Base-by-base conservation (phyloP, 2,888 invertebrate species). In the Boloria euphrosyne region DNA sequence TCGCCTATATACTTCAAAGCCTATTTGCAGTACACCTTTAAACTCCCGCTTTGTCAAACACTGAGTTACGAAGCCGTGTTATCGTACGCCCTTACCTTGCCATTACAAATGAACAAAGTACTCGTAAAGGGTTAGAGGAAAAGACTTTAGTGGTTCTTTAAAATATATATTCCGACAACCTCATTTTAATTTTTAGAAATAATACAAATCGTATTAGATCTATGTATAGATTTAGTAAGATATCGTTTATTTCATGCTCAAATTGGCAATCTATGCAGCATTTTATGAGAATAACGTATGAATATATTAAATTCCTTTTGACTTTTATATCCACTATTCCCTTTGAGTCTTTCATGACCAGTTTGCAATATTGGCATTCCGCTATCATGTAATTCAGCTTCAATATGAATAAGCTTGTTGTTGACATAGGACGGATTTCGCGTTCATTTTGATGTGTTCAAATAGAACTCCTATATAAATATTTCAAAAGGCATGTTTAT, bases 1-100 rank as follows among this genome's bases (percentile, higher is more conserved):
- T 67, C 72, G 73, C 74, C 76, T 76, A 74, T 76, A 63, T 65
- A 70, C 69, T 71, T 71, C 76, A 79, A 81, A 83, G 81, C 82
- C 78, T 83, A 80, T 84, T 75, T 81, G 77, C 72, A 75, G 79
- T 76, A 74, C 76, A 78, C 79, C 79, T 82, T 80, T 76, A 78
- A 76, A 80, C 73, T 76, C 75, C 77, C 22, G 50, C 62, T 38
- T 63, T 55, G 55, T 73, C 74, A 79, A 78, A 71, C 66, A 69
- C 69, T 66, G 74, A 75, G 73, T 71, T 72, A 69, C 70, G 52
- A 65, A 69, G 44, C 54, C 46, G n/a, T 31, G 31, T 57, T 46
- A 57, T 57, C 22, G 44, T 57, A 57, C 57, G 27, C 57, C 57
- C n/a, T 57, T 46, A 22, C 27, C 22, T 57, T 46, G 44, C 27